Conservation (phyloP, 1,140 invertebrate genomes). For the Triops longicaudatus region DNA sequence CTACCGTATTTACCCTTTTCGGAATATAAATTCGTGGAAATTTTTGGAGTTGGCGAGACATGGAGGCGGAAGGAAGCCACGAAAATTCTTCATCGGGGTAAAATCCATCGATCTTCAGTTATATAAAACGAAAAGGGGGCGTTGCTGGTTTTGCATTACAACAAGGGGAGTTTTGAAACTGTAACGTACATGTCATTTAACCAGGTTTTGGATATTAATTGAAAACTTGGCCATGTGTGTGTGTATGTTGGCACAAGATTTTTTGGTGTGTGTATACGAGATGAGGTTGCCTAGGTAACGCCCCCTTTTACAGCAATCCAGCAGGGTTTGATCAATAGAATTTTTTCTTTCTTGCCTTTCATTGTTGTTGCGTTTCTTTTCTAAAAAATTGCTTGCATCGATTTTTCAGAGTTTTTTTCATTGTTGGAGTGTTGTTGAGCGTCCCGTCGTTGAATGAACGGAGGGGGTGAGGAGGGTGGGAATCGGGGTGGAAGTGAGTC, state of each 20-base stretch:
- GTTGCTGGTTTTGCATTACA: neutral
- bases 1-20: no score
- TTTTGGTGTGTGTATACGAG: neutral
- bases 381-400: neutral
- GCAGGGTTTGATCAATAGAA: neutral
- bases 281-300: neutral
- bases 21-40: no score
- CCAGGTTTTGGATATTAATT: neutral
- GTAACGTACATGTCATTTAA: neutral
- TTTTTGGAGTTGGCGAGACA: no score
- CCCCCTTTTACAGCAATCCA: neutral
- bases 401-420: neutral
- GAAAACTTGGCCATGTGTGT: neutral
- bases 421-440: neutral
- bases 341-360: neutral
- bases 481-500: neutral
- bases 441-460: neutral
- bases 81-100: no score
- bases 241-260: neutral
- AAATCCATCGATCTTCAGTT: no score
- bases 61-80: no score
- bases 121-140: no score
- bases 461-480: neutral
- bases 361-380: neutral
- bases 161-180: neutral